A percentile compares a stretch with the other conserved stretches of the same genome.
Evolutionary conservation across 1,140 invertebrate genomes (phyloP).

Genomic region (Leptopilina boulardi): DNA sequence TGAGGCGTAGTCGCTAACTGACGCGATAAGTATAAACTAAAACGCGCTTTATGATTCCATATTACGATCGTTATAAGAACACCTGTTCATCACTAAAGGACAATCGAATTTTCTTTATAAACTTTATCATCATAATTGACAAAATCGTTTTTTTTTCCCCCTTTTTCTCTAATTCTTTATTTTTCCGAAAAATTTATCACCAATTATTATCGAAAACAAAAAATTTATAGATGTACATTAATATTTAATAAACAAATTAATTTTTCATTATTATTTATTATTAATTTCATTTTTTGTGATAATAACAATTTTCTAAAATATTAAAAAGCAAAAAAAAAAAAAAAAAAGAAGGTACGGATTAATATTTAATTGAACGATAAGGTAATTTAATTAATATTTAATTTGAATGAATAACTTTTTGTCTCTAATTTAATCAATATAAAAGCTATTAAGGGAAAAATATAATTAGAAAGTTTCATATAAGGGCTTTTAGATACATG

Average conservation of each 20-base stretch:
- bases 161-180: no score
- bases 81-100: slow-evolving; percentile 5
- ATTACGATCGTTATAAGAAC: slow-evolving; percentile 8
- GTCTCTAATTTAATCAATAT: not conserved
- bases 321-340: no score
- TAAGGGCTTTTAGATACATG: not conserved
- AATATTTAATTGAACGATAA: slow-evolving; percentile 13
- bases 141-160: no score
- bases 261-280: no score
- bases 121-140: no score
- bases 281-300: no score
- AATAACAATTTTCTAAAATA: no score
- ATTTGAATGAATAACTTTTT: not conserved
- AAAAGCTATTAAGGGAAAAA: not conserved
- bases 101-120: not conserved
- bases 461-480: not conserved
- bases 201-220: no score
- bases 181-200: no score
- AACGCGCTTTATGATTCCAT: not conserved
- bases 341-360: no score
- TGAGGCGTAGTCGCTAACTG: slow-evolving; percentile 24
- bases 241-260: no score
- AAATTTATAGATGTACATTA: no score
- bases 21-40: slow-evolving; percentile 26
- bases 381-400: not conserved